A percentile compares a stretch with the other conserved stretches of the same genome.
phyloP scores from a whole-genome alignment of 2,113 vertebrate genomes.

The Dascyllus trimaculatus region DNA sequence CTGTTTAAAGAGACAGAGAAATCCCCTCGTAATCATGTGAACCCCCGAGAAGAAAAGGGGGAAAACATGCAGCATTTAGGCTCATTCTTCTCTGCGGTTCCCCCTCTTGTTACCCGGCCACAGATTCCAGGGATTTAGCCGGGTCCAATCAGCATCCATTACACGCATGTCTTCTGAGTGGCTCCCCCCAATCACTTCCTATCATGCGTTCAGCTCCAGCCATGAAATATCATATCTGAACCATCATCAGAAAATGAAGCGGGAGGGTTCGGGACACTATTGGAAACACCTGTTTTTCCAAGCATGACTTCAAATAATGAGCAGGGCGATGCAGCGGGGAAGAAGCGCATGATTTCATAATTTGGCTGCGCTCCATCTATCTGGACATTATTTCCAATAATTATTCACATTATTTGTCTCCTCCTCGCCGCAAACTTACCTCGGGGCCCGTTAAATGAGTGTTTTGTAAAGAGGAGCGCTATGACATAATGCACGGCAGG shows the following conservation, averaged over 20 bases:
- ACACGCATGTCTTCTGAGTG: constrained; percentile 78
- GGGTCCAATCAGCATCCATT: constrained; percentile 84
- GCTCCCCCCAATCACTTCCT: constrained; percentile 78
- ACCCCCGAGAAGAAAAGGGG: constrained; percentile 24
- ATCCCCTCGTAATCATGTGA: constrained; percentile 68
- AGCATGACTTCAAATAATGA: constrained; percentile 81
- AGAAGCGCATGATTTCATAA: constrained; percentile 83
- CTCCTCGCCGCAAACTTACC: constrained; percentile 48
- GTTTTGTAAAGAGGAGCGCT: constrained; percentile 37
- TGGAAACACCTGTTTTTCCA: constrained; percentile 87
- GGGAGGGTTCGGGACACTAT: constrained; percentile 77
- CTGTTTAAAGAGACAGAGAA: constrained; percentile 72
- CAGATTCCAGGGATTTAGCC: constrained; percentile 64
- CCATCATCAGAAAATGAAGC: constrained; percentile 76
- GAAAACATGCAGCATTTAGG: constrained; percentile 52
- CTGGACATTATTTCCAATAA: constrained; percentile 82
- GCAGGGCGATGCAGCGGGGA: constrained; percentile 66
- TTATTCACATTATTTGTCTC: constrained; percentile 78
- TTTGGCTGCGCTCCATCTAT: constrained; percentile 79
- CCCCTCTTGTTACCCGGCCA: constrained; percentile 52
- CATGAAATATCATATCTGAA: constrained; percentile 86
- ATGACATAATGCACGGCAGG: constrained; percentile 60
- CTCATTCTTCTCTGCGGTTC: constrained; percentile 54
- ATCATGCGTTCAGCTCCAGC: constrained; percentile 68
- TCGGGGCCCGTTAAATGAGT: constrained; percentile 46